Evolutionary conservation across 1,140 invertebrate genomes (phyloP).

Genomic region (Sinonovacula constricta): DNA sequence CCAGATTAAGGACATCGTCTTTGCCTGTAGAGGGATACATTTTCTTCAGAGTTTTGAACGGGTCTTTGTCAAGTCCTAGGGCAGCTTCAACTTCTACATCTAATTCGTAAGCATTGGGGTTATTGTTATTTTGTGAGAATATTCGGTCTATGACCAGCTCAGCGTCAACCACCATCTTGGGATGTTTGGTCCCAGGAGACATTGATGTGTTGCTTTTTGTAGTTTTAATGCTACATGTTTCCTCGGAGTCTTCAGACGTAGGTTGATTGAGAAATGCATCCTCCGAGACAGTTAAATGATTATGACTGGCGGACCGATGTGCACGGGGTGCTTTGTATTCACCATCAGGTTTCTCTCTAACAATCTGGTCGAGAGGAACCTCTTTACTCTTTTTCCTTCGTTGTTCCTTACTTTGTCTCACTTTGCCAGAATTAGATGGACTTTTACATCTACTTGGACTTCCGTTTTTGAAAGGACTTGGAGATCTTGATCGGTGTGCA

Average conservation of each 20-base stretch:
- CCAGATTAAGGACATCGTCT: conserved; percentile 5
- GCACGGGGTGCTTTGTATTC: conserved; percentile 31
- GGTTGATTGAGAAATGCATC: conserved; percentile 57
- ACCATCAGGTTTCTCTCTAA: conserved; percentile 64
- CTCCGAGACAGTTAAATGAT: conserved; percentile 51
- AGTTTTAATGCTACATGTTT: conserved; percentile 57
- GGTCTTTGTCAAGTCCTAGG: conserved; percentile 54
- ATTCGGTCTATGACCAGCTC: conserved; percentile 64
- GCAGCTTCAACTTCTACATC: conserved; percentile 46
- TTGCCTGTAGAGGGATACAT: conserved; percentile 11
- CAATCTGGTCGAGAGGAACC: conserved; percentile 59
- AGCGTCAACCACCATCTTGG: conserved; percentile 46
- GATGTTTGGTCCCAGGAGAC: conserved; percentile 3
- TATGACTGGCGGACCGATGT: conserved; percentile 51
- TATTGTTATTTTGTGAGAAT: conserved; percentile 53
- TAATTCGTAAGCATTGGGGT: conserved; percentile 12
- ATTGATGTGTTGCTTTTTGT: conserved; percentile 38
- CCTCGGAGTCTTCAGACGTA: conserved; percentile 60
- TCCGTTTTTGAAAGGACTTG: conserved; percentile 32
- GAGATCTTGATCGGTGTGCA: conserved; percentile 41
- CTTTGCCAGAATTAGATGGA: conserved; percentile 7
- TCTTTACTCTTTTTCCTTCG: conserved; percentile 50
- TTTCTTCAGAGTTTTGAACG: conserved; percentile 21
- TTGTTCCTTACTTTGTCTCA: conserved; percentile 16
- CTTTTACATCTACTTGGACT: conserved; percentile 3